Evolutionary conservation across 2,797 vertebrate species (phyloP).

Genomic region (Acropternis orthonyx): DNA sequence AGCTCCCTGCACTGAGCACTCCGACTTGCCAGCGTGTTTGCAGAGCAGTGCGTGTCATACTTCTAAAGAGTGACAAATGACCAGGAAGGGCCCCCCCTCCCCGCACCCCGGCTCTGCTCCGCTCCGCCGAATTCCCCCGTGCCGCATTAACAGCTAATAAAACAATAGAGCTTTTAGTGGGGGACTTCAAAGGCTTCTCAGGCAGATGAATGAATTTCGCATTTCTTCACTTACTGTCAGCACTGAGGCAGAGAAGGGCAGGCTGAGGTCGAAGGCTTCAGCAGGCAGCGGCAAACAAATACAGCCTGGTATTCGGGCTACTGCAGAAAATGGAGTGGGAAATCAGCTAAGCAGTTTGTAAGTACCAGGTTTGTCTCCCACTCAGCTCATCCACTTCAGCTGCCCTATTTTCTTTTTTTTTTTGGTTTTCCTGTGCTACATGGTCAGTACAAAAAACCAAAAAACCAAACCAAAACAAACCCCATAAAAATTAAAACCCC

Average conservation of each 20-base stretch:
- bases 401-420: neutral
- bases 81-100: constrained; percentile 45
- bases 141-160: constrained; percentile 70
- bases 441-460: neutral
- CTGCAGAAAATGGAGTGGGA: constrained; percentile 42
- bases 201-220: constrained; percentile 73
- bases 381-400: neutral
- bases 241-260: constrained; percentile 55
- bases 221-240: constrained; percentile 68
- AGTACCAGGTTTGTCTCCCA: neutral
- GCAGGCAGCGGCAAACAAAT: constrained; percentile 39
- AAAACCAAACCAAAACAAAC: neutral
- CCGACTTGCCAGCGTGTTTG: neutral
- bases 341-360: neutral
- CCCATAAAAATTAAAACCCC: neutral
- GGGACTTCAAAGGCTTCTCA: constrained; percentile 60
- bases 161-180: constrained; percentile 72
- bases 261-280: constrained; percentile 38
- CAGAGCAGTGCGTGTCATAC: constrained; percentile 20
- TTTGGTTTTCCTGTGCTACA: neutral
- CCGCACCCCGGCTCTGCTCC: constrained; percentile 36
- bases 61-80: constrained; percentile 61
- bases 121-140: neutral
- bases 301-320: constrained; percentile 41
- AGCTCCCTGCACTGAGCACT: accelerated